Percentiles rank a stretch among this genome's conserved stretches.
These are phyloP conservation scores for Coluber constrictor DNA, from an alignment of 2,797 vertebrate species.

Conservation along the genomic window DNA sequence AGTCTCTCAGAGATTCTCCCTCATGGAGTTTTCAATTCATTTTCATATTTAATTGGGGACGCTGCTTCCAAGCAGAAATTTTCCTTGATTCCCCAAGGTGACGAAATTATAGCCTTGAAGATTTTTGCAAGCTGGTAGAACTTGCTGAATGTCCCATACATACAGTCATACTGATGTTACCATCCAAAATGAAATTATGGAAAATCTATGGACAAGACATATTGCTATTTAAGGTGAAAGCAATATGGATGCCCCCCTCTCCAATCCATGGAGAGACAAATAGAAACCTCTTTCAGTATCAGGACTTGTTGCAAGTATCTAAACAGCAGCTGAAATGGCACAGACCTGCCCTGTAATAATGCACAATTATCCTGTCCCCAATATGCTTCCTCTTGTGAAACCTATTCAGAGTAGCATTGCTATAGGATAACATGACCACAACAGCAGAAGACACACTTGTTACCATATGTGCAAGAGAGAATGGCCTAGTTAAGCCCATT, in stretches of 20 bases:
- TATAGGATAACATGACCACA: not conserved
- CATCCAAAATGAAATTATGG: not conserved
- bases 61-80: not conserved
- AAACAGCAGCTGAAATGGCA: not conserved
- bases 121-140: not conserved
- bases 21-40: not conserved
- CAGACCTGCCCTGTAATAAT: not conserved
- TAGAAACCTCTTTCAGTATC: not conserved
- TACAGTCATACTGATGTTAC: not conserved
- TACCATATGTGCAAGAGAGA: too few relatives aligned
- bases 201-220: not conserved
- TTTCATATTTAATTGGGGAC: not conserved
- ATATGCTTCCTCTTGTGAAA: not conserved
- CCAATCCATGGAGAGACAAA: not conserved
- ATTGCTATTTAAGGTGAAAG: not conserved
- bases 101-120: not conserved
- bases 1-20: not conserved
- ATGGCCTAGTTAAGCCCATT: not conserved
- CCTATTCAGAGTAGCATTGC: not conserved
- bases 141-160: not conserved
- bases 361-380: not conserved
- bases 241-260: not conserved
- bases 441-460: not conserved
- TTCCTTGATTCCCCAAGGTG: not conserved
- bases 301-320: not conserved